Base-by-base conservation (phyloP, 2,113 vertebrate genomes). In the Scomber japonicus region DNA sequence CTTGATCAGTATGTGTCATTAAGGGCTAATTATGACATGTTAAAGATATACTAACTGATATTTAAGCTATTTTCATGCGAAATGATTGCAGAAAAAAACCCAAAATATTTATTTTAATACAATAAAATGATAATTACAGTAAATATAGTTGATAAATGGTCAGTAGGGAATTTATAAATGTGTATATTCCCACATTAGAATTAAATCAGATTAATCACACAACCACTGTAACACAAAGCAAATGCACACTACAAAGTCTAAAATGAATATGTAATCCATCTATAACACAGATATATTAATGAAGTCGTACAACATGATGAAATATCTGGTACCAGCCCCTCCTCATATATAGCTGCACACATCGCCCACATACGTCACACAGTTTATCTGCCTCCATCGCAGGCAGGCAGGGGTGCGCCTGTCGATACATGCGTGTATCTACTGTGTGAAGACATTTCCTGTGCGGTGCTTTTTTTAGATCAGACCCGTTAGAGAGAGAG, bases 401-500 rank as follows among this genome's bases (percentile, higher is more conserved):
- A 60, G 80, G 77, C 65, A 21, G 66, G n/a, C 65, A 21, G 66
- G n/a, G 45, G 51, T 0, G 21, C 44, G 19, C 24, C 10, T 46
- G 6, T 81, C 60, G 68, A 87, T 72, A 16, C 55, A 75, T 62
- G 67, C 83, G 81, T 81, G 71, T 71, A 81, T 83, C 82, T 78
- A 21, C 21, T 83, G 81, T 83, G 76, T 83, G 80, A 68, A 83
- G 84, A 90, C 82, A 67, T 84, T 89, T 87, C 81, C 82, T 78
- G 69, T 7, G 27, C 71, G 21, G 75, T 68, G 81, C 87, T 91
- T 84, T 88, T 88, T 90, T 84, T 92, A 92, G 88, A 83, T 69
- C 65, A 0, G 48, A 73, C 78, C 80, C 85, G 80, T 81, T 63
- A 55, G 56, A 76, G 89, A 76, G 89, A 21, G 21, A 21, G 21